Conservation (phyloP, 2,888 invertebrate genomes). For the Thera obeliscata region DNA sequence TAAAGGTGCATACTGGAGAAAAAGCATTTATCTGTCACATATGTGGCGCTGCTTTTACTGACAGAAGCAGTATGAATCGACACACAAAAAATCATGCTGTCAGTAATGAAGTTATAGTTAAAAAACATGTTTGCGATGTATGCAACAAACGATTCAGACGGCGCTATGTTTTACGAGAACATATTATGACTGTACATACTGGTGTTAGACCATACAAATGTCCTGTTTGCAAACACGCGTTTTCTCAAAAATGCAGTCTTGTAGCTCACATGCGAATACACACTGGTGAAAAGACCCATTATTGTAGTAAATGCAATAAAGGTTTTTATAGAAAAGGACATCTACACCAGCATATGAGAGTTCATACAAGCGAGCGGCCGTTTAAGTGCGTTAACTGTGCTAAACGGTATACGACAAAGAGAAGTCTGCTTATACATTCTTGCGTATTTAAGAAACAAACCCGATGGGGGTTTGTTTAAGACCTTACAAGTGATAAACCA, state of each 20-base stretch:
- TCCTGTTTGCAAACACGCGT: conserved; percentile 2
- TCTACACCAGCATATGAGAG: conserved; percentile 1
- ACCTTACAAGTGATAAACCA: too few relatives aligned
- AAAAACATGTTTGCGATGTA: not conserved
- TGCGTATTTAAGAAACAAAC: not conserved
- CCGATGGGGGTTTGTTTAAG: too few relatives aligned
- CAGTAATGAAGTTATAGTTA: not conserved
- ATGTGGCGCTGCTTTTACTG: not conserved
- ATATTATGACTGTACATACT: not conserved
- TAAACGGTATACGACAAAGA: not conserved
- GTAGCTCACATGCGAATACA: conserved; percentile 3
- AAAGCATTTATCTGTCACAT: not conserved
- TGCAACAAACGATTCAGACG: conserved; percentile 4
- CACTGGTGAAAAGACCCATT: conserved; percentile 9
- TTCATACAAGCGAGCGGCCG: not conserved
- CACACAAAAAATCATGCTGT: not conserved
- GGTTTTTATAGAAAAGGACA: conserved; percentile 4
- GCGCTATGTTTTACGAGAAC: not conserved
- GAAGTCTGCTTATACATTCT: not conserved
- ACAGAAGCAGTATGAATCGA: not conserved
- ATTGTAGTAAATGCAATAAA: conserved; percentile 6
- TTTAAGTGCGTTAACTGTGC: not conserved
- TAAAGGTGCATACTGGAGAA: not conserved
- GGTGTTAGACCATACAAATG: conserved; percentile 1
- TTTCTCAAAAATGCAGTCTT: conserved; percentile 3